Percentiles rank a stretch among this genome's conserved stretches.
Evolutionary conservation across 1,140 invertebrate species (phyloP).

Genomic region (Helicoverpa armigera): DNA sequence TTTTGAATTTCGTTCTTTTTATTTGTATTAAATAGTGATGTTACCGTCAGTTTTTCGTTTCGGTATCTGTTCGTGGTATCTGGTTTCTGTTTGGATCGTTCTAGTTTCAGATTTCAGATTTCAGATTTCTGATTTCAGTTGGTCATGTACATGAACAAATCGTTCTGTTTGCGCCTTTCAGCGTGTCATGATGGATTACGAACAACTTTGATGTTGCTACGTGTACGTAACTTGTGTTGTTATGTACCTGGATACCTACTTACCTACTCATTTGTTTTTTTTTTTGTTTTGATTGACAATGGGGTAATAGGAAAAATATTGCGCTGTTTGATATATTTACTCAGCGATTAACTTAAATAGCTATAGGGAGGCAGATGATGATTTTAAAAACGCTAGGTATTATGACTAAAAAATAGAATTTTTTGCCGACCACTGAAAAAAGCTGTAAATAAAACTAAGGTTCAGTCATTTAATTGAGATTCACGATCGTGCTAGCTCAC

Average conservation of each 20-base stretch:
- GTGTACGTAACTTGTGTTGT: background rate
- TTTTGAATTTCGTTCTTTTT: background rate
- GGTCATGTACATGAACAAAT: background rate
- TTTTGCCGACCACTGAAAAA: no score
- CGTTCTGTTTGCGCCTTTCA: conserved; percentile 21
- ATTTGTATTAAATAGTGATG: conserved; percentile 10
- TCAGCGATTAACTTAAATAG: no score
- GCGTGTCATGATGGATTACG: conserved; percentile 15
- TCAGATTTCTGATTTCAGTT: conserved; percentile 11
- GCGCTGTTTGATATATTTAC: no score
- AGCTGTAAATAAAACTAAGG: no score
- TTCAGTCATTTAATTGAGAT: no score
- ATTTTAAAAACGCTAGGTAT: no score
- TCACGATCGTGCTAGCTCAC: no score
- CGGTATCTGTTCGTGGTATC: background rate
- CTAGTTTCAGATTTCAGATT: conserved; percentile 1
- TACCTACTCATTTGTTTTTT: background rate
- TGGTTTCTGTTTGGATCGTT: background rate
- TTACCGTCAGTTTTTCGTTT: background rate
- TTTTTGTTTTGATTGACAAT: background rate
- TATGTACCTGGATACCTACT: background rate
- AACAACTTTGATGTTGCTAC: conserved; percentile 4
- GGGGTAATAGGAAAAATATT: background rate
- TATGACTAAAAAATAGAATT: no score
- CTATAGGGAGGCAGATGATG: no score